A percentile compares a stretch with the other conserved stretches of the same genome.
phyloP scores from a whole-genome alignment of 2,888 invertebrate species.

The Microchrysa polita region DNA sequence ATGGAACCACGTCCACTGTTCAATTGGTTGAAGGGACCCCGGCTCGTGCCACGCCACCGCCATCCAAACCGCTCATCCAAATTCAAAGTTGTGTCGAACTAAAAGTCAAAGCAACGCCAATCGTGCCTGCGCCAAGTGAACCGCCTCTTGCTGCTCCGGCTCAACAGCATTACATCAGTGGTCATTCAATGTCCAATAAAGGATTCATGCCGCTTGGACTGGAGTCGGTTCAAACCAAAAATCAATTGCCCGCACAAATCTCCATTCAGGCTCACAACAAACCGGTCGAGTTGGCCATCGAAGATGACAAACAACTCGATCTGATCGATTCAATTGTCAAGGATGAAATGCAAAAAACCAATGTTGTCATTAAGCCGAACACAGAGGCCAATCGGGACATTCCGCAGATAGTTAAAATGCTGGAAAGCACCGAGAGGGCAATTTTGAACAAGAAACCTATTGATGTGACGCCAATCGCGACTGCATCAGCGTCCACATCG shows the following conservation, averaged over 20 bases:
- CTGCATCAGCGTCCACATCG: conserved; percentile 21
- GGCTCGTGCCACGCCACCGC: too few relatives aligned
- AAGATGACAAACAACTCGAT: conserved; percentile 63
- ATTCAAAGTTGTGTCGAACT: not conserved
- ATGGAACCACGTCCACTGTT: not conserved
- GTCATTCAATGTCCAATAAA: conserved; percentile 52
- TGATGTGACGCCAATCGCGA: conserved; percentile 28
- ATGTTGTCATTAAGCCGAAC: conserved; percentile 53
- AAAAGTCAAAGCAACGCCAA: not conserved
- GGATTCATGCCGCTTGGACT: conserved; percentile 62
- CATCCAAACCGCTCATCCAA: conserved; percentile 6
- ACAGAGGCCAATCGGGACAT: conserved; percentile 59
- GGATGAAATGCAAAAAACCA: conserved; percentile 58
- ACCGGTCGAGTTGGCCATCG: conserved; percentile 60
- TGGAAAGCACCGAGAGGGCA: conserved; percentile 60
- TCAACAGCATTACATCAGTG: not conserved
- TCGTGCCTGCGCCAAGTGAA: not conserved
- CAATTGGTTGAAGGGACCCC: not conserved
- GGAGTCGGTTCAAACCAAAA: conserved; percentile 58
- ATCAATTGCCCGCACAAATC: conserved; percentile 62
- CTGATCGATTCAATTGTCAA: conserved; percentile 63
- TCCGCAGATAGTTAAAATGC: conserved; percentile 67
- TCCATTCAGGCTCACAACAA: conserved; percentile 63
- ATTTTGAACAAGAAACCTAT: conserved; percentile 49
- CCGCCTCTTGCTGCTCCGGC: not conserved